Base-by-base conservation (phyloP, 1,140 invertebrate species). In the Tyrophagus putrescentiae region DNA sequence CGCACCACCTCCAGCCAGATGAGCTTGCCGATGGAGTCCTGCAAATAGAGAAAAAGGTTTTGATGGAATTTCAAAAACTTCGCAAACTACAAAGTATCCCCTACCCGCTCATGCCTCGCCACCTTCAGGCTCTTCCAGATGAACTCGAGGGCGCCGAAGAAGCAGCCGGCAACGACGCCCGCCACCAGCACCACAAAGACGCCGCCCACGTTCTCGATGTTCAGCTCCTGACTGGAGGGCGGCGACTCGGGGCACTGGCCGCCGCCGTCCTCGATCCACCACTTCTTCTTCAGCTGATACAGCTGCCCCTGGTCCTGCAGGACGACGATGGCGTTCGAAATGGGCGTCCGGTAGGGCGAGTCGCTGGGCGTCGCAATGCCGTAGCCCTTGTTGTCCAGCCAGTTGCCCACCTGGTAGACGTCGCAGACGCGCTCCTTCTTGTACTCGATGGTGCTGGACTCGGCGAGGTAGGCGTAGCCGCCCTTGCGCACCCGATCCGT, bases 401-500 rank as follows among this genome's bases (percentile, higher is more conserved):
- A 63, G 1, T 71, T 70, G 31, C 75, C 75, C 29, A 77, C 72
- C 62, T 73, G 74, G n/a, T 70, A 70, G 23, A 76, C 62, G 27
- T 73, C 66, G 63, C 75, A 76, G 31, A 76, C 67, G 57, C 72
- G 63, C 62, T 75, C 69, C 34, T 71, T 66, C 28, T 67, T 65
- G 64, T 73, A 76, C 60, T 76, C 75, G 11, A 76, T 68, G 50
- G 70, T 71, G 11, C 72, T 68, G 7, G 73, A 72, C 64, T 76
- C 75, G 18, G 41, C 36, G 1, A 76, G 67, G 63, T 73, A 77
- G 4, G 75, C 75, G 64, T 73, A 76, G 34, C 75, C 44, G 5
- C 78, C 67, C 62, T 80, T 80, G 7, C 78, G 67, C 0, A 94
- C 90, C 13, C 85, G 75, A 63, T 85, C 79, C 0, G 90, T 83